Evolutionary conservation across 2,797 vertebrate genomes (phyloP).

Genomic region (Manis javanica): DNA sequence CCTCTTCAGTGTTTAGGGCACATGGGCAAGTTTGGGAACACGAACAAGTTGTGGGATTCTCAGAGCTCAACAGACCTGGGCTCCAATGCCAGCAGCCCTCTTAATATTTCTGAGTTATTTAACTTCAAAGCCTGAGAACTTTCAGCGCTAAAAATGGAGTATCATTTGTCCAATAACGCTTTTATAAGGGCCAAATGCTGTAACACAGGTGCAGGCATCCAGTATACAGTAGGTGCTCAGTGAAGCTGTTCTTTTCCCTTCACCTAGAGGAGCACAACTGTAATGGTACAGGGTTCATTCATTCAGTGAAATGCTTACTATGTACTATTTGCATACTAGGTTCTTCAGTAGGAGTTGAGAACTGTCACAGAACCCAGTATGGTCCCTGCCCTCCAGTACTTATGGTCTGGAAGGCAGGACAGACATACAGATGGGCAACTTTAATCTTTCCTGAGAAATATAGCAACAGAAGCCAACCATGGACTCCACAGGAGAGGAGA

Average conservation of each 20-base stretch:
- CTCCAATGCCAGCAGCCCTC: background rate
- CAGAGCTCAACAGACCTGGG: background rate
- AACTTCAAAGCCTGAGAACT: slow-evolving; percentile 1
- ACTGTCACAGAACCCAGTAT: background rate
- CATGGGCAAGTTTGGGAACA: background rate
- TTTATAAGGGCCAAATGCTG: background rate
- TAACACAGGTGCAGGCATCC: background rate
- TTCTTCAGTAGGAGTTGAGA: background rate
- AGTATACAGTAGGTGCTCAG: background rate
- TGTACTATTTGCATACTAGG: background rate
- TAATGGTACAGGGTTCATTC: background rate
- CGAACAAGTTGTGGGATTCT: background rate
- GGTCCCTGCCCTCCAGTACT: background rate
- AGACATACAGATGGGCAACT: background rate
- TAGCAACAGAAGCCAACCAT: background rate
- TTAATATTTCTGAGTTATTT: background rate
- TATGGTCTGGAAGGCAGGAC: background rate
- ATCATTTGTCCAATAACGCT: background rate
- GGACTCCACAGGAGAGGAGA: background rate
- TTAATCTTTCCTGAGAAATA: background rate
- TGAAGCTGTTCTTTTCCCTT: background rate
- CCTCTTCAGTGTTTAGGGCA: background rate
- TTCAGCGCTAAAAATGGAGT: background rate
- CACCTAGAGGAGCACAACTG: background rate
- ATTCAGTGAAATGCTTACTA: background rate